Evolutionary conservation across 2,888 invertebrate species (phyloP).

Genomic region (Melipona beecheii): DNA sequence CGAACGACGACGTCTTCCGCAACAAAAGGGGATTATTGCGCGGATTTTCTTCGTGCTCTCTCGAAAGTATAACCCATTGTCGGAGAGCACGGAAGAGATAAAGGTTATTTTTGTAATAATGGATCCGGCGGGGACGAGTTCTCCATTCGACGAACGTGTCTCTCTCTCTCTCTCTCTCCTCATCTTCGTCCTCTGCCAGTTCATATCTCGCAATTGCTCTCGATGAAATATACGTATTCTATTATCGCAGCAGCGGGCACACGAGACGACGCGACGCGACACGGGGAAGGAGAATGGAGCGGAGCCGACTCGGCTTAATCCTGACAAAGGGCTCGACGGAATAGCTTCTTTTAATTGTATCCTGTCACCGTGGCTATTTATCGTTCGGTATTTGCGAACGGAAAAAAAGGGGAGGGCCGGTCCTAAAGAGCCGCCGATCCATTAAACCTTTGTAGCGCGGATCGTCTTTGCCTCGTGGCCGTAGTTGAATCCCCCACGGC

Average conservation of each 20-base stretch:
- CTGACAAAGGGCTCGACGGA: slow-evolving; percentile 45
- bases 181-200: no score
- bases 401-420: slow-evolving; percentile 7
- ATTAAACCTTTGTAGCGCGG: slow-evolving; percentile 26
- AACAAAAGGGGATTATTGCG: slow-evolving; percentile 58
- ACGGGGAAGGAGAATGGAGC: not conserved
- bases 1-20: slow-evolving; percentile 55
- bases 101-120: slow-evolving; percentile 64
- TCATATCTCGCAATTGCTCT: not conserved
- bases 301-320: slow-evolving; percentile 26
- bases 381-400: slow-evolving; percentile 33
- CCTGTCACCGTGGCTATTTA: slow-evolving; percentile 47
- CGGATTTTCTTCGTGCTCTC: slow-evolving; percentile 19
- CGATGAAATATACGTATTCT: slow-evolving; percentile 46
- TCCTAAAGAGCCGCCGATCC: slow-evolving; percentile 21
- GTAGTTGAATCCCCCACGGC: not conserved
- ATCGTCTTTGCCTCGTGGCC: slow-evolving; percentile 8
- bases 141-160: slow-evolving; percentile 28
- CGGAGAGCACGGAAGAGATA: slow-evolving; percentile 54
- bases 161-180: not conserved
- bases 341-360: slow-evolving; percentile 55
- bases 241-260: slow-evolving; percentile 32
- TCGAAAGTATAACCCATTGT: slow-evolving; percentile 52
- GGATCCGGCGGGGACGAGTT: slow-evolving; percentile 41
- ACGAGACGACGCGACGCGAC: not conserved